Evolutionary conservation across 1,140 invertebrate species (phyloP).

Genomic region (Drosophila pectinifera): DNA sequence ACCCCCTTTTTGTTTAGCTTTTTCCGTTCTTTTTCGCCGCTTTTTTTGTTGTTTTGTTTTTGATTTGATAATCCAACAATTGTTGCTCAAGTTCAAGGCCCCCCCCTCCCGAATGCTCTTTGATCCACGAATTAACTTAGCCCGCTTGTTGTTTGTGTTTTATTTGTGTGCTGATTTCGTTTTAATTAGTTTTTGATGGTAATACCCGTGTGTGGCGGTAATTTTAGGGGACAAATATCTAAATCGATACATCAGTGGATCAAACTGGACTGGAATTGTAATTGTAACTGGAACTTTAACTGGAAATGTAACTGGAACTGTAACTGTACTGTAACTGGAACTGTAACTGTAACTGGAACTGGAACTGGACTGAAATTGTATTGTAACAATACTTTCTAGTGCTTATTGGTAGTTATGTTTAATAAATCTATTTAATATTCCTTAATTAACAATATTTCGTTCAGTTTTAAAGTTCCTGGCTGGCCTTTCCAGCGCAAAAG

Average conservation of each 20-base stretch:
- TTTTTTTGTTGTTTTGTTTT: slow-evolving; percentile 36
- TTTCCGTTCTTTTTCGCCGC: slow-evolving; percentile 19
- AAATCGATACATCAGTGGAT: neutral
- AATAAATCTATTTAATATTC: too few species aligned
- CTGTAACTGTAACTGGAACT: too few species aligned
- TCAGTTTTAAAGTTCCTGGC: too few species aligned
- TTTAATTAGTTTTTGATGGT: slow-evolving; percentile 26
- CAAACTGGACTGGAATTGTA: too few species aligned
- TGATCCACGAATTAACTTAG: slow-evolving; percentile 44
- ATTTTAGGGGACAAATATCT: neutral
- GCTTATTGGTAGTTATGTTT: neutral
- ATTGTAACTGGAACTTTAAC: too few species aligned
- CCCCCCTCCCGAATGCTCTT: slow-evolving; percentile 43
- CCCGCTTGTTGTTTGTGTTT: slow-evolving; percentile 14
- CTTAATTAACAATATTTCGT: too few species aligned
- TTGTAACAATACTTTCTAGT: neutral
- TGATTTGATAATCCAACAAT: slow-evolving; percentile 72
- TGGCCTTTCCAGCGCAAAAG: too few species aligned
- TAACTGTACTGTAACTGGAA: too few species aligned
- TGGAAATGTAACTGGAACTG: too few species aligned
- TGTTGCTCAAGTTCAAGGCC: slow-evolving; percentile 74
- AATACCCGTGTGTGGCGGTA: neutral
- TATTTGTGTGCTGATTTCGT: slow-evolving; percentile 11
- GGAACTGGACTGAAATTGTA: neutral
- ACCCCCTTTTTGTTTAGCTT: slow-evolving; percentile 20